phyloP scores from a whole-genome alignment of 2,888 invertebrate species.

The Ichneumoninae sp. region DNA sequence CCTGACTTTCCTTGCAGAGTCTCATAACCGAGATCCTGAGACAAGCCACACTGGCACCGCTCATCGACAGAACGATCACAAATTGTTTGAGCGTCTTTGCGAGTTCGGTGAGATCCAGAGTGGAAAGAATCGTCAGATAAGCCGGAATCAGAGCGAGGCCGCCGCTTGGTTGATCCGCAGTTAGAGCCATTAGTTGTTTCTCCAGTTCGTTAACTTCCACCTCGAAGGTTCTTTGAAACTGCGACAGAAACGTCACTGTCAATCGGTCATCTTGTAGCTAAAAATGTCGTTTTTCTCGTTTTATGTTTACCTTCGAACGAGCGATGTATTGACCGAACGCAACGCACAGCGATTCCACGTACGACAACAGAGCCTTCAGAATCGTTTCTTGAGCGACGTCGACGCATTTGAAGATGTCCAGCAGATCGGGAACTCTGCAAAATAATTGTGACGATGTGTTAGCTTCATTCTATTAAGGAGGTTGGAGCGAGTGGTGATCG shows the following conservation, averaged over 20 bases:
- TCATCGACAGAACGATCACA: slow-evolving; percentile 84
- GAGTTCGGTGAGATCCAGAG: slow-evolving; percentile 84
- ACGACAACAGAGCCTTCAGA: slow-evolving; percentile 85
- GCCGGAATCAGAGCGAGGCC: slow-evolving; percentile 87
- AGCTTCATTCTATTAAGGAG: not conserved
- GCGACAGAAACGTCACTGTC: slow-evolving; percentile 19
- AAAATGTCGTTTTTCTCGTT: not conserved
- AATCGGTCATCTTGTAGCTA: not conserved
- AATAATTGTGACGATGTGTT: not conserved
- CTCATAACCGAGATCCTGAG: slow-evolving; percentile 86
- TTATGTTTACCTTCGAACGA: slow-evolving; percentile 71
- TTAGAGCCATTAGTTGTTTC: slow-evolving; percentile 86
- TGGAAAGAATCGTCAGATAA: slow-evolving; percentile 87
- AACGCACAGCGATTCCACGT: slow-evolving; percentile 87
- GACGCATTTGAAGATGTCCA: slow-evolving; percentile 86
- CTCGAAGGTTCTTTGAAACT: slow-evolving; percentile 87
- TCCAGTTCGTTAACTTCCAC: slow-evolving; percentile 87
- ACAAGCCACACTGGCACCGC: slow-evolving; percentile 85
- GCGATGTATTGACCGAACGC: slow-evolving; percentile 89
- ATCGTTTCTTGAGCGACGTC: slow-evolving; percentile 86
- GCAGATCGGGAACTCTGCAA: slow-evolving; percentile 86
- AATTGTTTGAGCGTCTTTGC: slow-evolving; percentile 87
- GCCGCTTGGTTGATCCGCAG: slow-evolving; percentile 85
- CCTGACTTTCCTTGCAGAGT: slow-evolving; percentile 84
- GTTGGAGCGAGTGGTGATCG: too few relatives aligned